phyloP scores from a whole-genome alignment of 2,113 vertebrate genomes.

The Brevimyrus niger region DNA sequence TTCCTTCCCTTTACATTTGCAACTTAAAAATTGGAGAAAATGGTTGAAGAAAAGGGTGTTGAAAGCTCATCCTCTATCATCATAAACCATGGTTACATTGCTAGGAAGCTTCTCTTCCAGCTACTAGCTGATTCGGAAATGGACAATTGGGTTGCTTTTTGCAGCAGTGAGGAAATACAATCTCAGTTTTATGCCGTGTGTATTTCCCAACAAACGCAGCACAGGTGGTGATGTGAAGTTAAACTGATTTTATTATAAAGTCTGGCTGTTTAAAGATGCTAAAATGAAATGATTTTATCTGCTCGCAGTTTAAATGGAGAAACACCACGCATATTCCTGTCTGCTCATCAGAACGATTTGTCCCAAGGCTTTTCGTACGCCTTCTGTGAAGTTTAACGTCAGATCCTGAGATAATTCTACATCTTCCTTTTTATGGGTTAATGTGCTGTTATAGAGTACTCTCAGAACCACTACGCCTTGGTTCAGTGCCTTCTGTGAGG shows the following conservation, averaged over 20 bases:
- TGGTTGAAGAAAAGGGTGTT: background rate
- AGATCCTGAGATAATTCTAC: conserved; percentile 52
- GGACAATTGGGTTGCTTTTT: conserved; percentile 62
- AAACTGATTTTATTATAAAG: conserved; percentile 30
- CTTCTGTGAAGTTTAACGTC: conserved; percentile 41
- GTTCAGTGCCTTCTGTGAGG: conserved; percentile 63
- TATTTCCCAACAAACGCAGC: conserved; percentile 40
- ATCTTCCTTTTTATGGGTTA: conserved; percentile 52
- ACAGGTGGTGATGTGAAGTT: conserved; percentile 34
- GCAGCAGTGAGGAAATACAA: conserved; percentile 63
- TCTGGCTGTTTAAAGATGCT: background rate
- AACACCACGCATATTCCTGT: conserved; percentile 6
- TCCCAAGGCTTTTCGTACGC: conserved; percentile 50
- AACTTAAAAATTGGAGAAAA: conserved; percentile 14
- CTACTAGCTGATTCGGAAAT: conserved; percentile 59
- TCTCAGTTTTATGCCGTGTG: conserved; percentile 57
- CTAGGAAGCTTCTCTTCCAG: conserved; percentile 47
- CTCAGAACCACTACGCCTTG: conserved; percentile 56
- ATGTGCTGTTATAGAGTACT: conserved; percentile 52
- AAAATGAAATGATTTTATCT: background rate
- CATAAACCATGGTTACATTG: conserved; percentile 59
- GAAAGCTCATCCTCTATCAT: conserved; percentile 44
- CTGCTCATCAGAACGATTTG: conserved; percentile 46
- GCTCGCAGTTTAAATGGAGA: background rate
- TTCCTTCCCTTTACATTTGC: background rate